Evolutionary conservation across 2,113 vertebrate species (phyloP).

Genomic region (Uria lomvia): DNA sequence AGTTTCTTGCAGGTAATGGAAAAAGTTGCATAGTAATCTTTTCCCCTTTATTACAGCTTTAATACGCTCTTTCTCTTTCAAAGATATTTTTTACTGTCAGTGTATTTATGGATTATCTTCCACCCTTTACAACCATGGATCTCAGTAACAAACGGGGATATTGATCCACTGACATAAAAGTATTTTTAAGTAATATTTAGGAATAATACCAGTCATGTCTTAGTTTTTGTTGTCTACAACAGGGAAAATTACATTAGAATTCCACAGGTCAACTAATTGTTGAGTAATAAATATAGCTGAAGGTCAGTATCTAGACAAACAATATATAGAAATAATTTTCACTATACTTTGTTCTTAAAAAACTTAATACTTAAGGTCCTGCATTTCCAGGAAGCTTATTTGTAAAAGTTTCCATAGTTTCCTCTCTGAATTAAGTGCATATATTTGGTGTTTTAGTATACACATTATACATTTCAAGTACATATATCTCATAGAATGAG

Average conservation of each 20-base stretch:
- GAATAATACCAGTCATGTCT: neutral
- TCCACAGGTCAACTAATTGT: neutral
- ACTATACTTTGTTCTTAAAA: neutral
- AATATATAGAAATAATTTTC: neutral
- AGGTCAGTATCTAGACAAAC: neutral
- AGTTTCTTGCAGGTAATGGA: neutral
- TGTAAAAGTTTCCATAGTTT: neutral
- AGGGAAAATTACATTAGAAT: neutral
- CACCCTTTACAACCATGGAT: neutral
- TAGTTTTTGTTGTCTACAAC: neutral
- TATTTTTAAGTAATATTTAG: neutral
- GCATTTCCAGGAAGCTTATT: neutral
- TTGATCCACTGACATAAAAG: neutral
- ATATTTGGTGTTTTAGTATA: neutral
- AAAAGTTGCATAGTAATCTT: neutral
- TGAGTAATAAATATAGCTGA: neutral
- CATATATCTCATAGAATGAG: neutral
- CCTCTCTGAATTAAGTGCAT: neutral
- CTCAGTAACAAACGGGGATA: neutral
- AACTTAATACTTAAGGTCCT: neutral
- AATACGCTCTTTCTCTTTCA: neutral
- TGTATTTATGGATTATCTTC: neutral
- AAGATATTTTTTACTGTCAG: neutral
- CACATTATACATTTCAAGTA: neutral
- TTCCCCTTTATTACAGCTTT: neutral